These are phyloP conservation scores for Agrypnia vestita DNA, from an alignment of 1,140 invertebrate genomes.

Conservation along the genomic window DNA sequence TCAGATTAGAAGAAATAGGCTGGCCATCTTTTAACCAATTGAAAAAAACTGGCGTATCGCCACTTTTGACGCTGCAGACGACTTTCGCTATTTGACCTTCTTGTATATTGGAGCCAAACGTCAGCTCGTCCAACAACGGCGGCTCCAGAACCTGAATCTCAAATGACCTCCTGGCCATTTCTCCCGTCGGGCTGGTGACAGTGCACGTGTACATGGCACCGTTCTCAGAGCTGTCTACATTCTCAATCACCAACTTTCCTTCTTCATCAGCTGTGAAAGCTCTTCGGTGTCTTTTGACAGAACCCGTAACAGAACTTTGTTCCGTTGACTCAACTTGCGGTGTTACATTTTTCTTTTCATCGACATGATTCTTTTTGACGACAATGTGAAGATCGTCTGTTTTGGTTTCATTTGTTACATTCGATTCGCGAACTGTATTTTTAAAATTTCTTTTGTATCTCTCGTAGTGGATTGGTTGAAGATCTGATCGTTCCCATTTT, in stretches of 20 bases:
- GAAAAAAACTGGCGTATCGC: slow-evolving; percentile 87
- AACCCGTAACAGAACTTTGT: no score
- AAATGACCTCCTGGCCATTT: slow-evolving; percentile 80
- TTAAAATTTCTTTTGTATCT: slow-evolving; percentile 49
- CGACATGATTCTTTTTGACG: background rate
- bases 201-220: slow-evolving; percentile 89
- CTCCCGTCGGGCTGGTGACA: slow-evolving; percentile 84
- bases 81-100: slow-evolving; percentile 75
- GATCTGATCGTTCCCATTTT: slow-evolving; percentile 53
- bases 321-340: no score
- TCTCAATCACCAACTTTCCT: slow-evolving; percentile 79
- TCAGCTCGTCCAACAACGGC: slow-evolving; percentile 77
- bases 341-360: background rate
- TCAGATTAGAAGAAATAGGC: slow-evolving; percentile 75
- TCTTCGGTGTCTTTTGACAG: slow-evolving; percentile 23
- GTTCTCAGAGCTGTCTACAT: slow-evolving; percentile 78
- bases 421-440: no score
- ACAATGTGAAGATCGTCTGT: background rate
- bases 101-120: slow-evolving; percentile 55
- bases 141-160: slow-evolving; percentile 83
- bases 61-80: slow-evolving; percentile 87
- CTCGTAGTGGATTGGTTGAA: slow-evolving; percentile 45
- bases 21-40: slow-evolving; percentile 86
- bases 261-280: slow-evolving; percentile 65
- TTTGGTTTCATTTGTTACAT: background rate